A percentile compares a stretch with the other conserved stretches of the same genome.
Conservation (phyloP, 2,797 vertebrate genomes). For the Channa striata region DNA sequence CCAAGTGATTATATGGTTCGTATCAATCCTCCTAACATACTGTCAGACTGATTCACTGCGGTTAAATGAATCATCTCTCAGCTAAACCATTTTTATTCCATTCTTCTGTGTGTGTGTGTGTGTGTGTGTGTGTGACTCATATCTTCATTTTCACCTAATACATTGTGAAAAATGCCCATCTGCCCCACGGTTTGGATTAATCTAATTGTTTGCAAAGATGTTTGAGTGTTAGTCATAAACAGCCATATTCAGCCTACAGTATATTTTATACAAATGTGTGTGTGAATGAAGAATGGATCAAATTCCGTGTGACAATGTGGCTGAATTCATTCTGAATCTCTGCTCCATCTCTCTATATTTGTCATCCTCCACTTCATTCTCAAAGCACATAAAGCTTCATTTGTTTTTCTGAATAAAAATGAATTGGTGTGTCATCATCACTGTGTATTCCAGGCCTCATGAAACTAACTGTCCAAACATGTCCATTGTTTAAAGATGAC, state of each 20-base stretch:
- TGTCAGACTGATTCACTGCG: slow-evolving; percentile 56
- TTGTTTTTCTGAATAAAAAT: slow-evolving; percentile 20
- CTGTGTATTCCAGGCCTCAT: slow-evolving; percentile 18
- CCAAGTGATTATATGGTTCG: slow-evolving; percentile 45
- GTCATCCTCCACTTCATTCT: slow-evolving; percentile 7
- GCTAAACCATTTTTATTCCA: slow-evolving; percentile 26
- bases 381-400: slow-evolving; percentile 11
- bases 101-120: background rate
- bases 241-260: background rate
- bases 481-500: slow-evolving; percentile 31
- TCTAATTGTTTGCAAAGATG: slow-evolving; percentile 27
- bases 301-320: slow-evolving; percentile 2
- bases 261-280: slow-evolving; percentile 10
- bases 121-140: slow-evolving; percentile 17
- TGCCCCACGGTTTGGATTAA: background rate
- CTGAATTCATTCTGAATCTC: slow-evolving; percentile 8
- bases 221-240: slow-evolving; percentile 24
- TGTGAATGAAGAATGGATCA: slow-evolving; percentile 2
- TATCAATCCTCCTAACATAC: slow-evolving; percentile 38
- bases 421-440: slow-evolving; percentile 1
- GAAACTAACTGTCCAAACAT: slow-evolving; percentile 18
- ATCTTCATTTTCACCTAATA: slow-evolving; percentile 19
- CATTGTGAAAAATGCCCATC: slow-evolving; percentile 30
- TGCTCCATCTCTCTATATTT: slow-evolving; percentile 8
- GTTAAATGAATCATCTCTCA: slow-evolving; percentile 48